Conservation (phyloP, 1,140 invertebrate species). For the Panulirus ornatus region DNA sequence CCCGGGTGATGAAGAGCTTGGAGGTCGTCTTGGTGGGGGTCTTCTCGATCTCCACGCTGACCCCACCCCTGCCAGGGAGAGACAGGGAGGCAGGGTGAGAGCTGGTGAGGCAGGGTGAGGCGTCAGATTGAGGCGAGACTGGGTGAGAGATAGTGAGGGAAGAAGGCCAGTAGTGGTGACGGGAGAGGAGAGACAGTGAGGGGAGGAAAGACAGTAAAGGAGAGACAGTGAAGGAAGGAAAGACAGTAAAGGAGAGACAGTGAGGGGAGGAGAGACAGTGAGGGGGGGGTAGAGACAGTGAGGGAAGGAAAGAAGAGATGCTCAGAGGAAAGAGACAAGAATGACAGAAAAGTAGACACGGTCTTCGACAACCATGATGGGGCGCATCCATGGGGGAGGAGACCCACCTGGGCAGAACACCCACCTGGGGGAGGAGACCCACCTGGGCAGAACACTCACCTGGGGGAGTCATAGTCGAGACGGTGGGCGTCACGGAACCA, state of each 20-base stretch:
- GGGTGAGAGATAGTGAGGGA: neutral
- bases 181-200: neutral
- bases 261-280: neutral
- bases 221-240: too few species aligned
- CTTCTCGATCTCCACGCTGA: slow-evolving; percentile 36
- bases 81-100: neutral
- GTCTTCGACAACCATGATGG: neutral
- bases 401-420: neutral
- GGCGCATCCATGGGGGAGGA: neutral
- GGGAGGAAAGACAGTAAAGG: neutral
- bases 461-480: slow-evolving; percentile 20
- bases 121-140: neutral
- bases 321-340: neutral
- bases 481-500: slow-evolving; percentile 24
- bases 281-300: neutral
- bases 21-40: slow-evolving; percentile 31
- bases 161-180: neutral
- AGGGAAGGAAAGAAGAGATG: neutral
- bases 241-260: too few species aligned
- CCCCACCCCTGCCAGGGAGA: slow-evolving; percentile 10
- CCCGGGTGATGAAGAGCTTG: slow-evolving; percentile 30
- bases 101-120: neutral
- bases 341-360: neutral
- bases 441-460: too few species aligned
- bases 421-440: neutral